phyloP scores from a whole-genome alignment of 2,113 vertebrate species.

The Pachypanchax playfairii region DNA sequence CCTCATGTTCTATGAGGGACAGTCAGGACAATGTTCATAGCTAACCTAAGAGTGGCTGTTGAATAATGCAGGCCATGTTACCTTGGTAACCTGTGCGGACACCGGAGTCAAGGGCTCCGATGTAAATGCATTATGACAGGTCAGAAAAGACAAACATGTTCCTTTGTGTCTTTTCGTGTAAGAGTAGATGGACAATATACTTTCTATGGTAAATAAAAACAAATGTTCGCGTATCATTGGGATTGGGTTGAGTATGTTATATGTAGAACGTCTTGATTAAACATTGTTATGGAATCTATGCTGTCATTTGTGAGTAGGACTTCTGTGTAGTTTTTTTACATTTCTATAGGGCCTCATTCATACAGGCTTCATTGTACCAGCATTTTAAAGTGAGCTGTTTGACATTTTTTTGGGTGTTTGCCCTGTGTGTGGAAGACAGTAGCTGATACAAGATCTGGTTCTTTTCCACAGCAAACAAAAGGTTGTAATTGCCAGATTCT shows the following conservation, averaged over 20 bases:
- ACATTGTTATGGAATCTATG: slow-evolving; percentile 20
- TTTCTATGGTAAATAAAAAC: background rate
- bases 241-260: slow-evolving; percentile 20
- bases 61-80: slow-evolving; percentile 73
- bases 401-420: slow-evolving; percentile 56
- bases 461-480: slow-evolving; percentile 65
- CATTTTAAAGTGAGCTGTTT: slow-evolving; percentile 52
- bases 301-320: slow-evolving; percentile 14
- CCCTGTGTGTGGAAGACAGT: slow-evolving; percentile 58
- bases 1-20: slow-evolving; percentile 49
- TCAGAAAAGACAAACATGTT: slow-evolving; percentile 54
- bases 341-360: slow-evolving; percentile 36
- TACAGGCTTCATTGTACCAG: slow-evolving; percentile 24
- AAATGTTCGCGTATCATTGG: background rate
- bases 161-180: slow-evolving; percentile 31
- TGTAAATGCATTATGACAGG: slow-evolving; percentile 66
- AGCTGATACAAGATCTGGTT: slow-evolving; percentile 64
- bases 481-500: slow-evolving; percentile 67
- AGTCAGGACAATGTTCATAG: slow-evolving; percentile 49
- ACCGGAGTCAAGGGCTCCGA: slow-evolving; percentile 53
- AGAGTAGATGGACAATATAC: background rate
- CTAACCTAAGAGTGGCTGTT: slow-evolving; percentile 59
- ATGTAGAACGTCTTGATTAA: slow-evolving; percentile 22
- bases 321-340: slow-evolving; percentile 34
- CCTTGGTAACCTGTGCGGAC: slow-evolving; percentile 67